phyloP scores from a whole-genome alignment of 2,888 invertebrate genomes.

The Tiliacea citrago region DNA sequence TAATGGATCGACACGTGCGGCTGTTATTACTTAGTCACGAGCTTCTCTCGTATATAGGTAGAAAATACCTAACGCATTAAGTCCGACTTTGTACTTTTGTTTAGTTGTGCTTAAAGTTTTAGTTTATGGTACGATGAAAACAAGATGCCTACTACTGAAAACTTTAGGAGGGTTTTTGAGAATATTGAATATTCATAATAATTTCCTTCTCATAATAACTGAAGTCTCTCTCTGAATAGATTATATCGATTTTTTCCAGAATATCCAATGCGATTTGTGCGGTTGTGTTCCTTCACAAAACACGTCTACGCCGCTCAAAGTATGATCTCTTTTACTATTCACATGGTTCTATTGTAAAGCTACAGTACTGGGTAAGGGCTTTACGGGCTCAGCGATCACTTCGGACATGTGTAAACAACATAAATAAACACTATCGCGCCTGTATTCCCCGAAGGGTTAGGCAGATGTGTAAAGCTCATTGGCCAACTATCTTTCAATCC shows the following conservation, averaged over 20 bases:
- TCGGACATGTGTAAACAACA: background rate
- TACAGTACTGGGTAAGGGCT: background rate
- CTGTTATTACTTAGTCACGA: no score
- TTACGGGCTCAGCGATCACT: background rate
- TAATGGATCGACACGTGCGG: no score
- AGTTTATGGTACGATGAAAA: background rate
- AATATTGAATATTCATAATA: background rate
- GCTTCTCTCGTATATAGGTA: background rate
- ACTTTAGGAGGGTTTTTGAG: background rate
- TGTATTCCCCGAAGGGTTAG: no score
- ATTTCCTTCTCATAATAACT: background rate
- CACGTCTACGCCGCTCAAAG: conserved; percentile 12
- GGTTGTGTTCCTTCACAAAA: background rate
- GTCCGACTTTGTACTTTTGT: background rate
- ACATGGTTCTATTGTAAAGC: background rate
- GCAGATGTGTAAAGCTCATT: background rate
- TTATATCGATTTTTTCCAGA: background rate
- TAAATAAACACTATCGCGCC: background rate
- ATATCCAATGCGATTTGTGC: background rate
- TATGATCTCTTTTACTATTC: conserved; percentile 15
- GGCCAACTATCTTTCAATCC: background rate
- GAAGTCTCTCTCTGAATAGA: background rate
- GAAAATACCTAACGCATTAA: background rate
- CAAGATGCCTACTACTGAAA: background rate
- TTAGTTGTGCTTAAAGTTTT: background rate